Percentiles rank a stretch among this genome's conserved stretches.
phyloP scores from a whole-genome alignment of 2,888 invertebrate genomes.

The Lissonota sp. region DNA sequence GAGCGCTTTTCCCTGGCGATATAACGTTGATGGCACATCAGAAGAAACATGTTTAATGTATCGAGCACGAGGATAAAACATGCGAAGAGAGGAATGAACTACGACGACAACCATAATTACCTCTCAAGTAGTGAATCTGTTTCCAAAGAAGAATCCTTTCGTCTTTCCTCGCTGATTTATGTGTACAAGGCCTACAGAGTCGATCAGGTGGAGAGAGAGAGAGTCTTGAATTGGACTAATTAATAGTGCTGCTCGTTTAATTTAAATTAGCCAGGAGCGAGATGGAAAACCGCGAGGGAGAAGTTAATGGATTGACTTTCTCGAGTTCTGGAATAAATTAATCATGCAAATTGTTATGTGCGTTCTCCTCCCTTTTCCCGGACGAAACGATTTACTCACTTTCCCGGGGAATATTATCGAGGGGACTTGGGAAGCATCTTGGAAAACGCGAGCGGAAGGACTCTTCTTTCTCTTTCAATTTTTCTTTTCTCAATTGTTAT shows the following conservation, averaged over 20 bases:
- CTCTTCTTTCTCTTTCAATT: background rate
- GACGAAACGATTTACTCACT: constrained; percentile 32
- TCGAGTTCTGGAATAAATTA: constrained; percentile 43
- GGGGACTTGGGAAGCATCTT: constrained; percentile 24
- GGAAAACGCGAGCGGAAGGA: constrained; percentile 26
- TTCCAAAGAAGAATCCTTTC: background rate
- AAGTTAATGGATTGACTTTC: background rate
- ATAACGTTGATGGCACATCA: background rate
- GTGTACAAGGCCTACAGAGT: background rate
- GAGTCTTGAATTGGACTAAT: constrained; percentile 31
- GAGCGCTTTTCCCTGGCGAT: too few species aligned
- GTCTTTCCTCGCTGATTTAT: too few species aligned
- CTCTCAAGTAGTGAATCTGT: background rate
- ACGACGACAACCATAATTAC: constrained; percentile 4
- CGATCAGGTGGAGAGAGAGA: constrained; percentile 16
- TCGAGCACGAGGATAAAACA: background rate
- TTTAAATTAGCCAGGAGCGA: constrained; percentile 16
- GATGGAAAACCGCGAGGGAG: background rate
- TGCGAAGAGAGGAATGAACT: background rate
- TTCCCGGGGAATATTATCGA: constrained; percentile 36
- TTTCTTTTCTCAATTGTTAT: too few species aligned
- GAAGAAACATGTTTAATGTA: constrained; percentile 28
- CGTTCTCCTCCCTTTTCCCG: constrained; percentile 1
- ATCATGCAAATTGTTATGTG: constrained; percentile 41
- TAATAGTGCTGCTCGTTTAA: constrained; percentile 36